phyloP scores from a whole-genome alignment of 2,888 invertebrate genomes.

The Tridacna gigas region DNA sequence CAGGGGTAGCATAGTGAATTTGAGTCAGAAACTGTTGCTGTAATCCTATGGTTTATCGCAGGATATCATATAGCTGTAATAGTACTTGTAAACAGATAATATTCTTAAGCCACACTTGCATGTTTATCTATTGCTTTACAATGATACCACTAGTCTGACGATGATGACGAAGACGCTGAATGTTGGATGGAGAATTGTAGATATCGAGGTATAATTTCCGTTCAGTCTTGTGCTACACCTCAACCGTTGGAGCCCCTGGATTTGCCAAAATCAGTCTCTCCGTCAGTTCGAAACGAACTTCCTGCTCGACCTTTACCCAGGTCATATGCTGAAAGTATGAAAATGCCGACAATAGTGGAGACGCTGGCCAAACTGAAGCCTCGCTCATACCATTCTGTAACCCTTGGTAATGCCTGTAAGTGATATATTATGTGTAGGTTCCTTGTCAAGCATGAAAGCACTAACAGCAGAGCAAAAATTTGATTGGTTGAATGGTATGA shows the following conservation, averaged over 20 bases:
- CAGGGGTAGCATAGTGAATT: too few relatives aligned
- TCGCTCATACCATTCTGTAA: slow-evolving; percentile 58
- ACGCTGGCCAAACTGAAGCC: slow-evolving; percentile 67
- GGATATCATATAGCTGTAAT: too few relatives aligned
- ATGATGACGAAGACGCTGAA: slow-evolving; percentile 52
- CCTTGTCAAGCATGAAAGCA: background rate
- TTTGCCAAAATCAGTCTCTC: slow-evolving; percentile 51
- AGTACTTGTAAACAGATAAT: too few relatives aligned
- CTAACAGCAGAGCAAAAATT: background rate
- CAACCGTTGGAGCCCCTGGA: slow-evolving; percentile 65
- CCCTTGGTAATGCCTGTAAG: slow-evolving; percentile 61
- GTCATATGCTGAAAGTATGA: slow-evolving; percentile 57
- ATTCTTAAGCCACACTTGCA: too few relatives aligned
- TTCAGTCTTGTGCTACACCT: slow-evolving; percentile 61
- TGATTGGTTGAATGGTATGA: background rate
- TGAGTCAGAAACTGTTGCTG: too few relatives aligned
- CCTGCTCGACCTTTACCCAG: slow-evolving; percentile 58
- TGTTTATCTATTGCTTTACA: too few relatives aligned
- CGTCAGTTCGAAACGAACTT: slow-evolving; percentile 58
- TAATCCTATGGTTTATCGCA: too few relatives aligned
- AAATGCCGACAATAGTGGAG: slow-evolving; percentile 69
- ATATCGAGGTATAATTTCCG: slow-evolving; percentile 34
- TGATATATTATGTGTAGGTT: slow-evolving; percentile 1
- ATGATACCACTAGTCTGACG: slow-evolving; percentile 4
- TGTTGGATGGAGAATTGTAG: slow-evolving; percentile 52